Conservation (phyloP, 2,113 vertebrate species). For the Lophotis ruficrista region DNA sequence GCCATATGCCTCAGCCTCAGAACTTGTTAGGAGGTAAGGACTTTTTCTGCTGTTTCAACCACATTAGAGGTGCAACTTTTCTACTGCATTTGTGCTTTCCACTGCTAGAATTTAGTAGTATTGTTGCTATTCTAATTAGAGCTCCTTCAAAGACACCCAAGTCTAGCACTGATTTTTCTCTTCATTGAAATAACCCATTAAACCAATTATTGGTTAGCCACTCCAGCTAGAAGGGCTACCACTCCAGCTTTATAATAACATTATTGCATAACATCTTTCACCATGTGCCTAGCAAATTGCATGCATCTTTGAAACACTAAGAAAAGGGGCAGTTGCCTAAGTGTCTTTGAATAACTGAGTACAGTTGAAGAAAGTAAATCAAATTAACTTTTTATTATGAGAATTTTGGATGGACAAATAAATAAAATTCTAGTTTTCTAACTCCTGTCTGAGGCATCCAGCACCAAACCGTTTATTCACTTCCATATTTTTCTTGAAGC, state of each 20-base stretch:
- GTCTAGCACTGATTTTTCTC: background rate
- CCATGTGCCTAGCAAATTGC: background rate
- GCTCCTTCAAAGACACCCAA: background rate
- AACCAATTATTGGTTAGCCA: background rate
- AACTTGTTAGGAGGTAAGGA: background rate
- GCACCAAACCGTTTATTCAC: background rate
- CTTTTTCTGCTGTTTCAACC: background rate
- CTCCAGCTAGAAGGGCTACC: background rate
- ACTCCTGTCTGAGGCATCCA: background rate
- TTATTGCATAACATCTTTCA: background rate
- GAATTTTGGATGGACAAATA: background rate
- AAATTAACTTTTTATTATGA: background rate
- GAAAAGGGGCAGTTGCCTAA: background rate
- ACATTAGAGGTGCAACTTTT: background rate
- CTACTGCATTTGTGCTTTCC: background rate
- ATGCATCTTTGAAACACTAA: background rate
- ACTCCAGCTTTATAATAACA: background rate
- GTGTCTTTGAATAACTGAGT: background rate
- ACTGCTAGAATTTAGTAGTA: background rate
- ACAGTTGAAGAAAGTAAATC: background rate
- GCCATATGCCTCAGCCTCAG: background rate
- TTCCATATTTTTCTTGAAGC: background rate
- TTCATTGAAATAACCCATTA: background rate
- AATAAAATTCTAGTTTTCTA: background rate
- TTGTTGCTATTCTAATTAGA: background rate